A percentile compares a stretch with the other conserved stretches of the same genome.
Evolutionary conservation across 2,113 vertebrate genomes (phyloP).

Genomic region (Xiphorhynchus elegans): DNA sequence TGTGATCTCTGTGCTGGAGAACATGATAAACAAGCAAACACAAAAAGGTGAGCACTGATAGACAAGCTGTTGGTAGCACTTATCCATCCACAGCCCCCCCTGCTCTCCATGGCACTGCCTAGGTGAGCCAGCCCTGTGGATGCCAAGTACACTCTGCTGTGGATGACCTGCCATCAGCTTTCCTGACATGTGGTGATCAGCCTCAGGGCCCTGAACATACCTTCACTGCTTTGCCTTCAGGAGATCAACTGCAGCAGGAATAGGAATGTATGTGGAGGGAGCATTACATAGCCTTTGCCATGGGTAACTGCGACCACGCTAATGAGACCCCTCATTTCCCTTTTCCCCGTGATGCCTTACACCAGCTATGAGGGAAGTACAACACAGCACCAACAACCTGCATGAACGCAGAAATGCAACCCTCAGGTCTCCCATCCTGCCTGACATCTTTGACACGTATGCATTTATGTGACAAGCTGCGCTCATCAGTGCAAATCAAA

Average conservation of each 20-base stretch:
- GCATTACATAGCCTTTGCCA: neutral
- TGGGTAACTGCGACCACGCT: accelerated
- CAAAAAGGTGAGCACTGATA: neutral
- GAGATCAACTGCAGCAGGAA: neutral
- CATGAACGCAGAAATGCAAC: neutral
- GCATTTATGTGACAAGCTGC: neutral
- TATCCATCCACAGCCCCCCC: too few species aligned
- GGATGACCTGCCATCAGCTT: neutral
- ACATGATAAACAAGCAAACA: neutral
- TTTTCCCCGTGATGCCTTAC: neutral
- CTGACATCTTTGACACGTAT: accelerated
- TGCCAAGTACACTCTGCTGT: neutral
- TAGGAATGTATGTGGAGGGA: neutral
- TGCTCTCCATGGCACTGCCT: neutral
- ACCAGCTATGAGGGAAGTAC: neutral
- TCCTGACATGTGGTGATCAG: neutral
- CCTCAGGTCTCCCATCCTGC: neutral
- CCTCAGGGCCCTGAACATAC: neutral
- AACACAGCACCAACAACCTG: neutral
- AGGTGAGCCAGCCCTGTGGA: neutral
- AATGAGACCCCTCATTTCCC: neutral
- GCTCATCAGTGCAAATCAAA: neutral
- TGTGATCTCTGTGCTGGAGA: accelerated
- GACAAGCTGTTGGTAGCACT: neutral
- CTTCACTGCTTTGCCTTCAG: neutral